phyloP scores from a whole-genome alignment of 2,113 vertebrate genomes.

The Podilymbus podiceps region DNA sequence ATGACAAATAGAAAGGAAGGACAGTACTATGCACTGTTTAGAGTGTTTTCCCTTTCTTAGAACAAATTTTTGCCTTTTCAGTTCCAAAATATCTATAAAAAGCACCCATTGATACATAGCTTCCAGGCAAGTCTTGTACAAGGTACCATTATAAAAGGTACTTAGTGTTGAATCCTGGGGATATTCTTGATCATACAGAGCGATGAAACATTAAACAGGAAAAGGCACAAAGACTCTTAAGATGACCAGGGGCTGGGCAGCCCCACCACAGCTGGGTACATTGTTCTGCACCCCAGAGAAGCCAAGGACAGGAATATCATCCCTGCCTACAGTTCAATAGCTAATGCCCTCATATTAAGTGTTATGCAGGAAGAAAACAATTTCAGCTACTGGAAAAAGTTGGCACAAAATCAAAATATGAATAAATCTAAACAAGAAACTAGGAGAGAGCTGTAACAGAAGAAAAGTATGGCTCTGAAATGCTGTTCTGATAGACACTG shows the following conservation, averaged over 20 bases:
- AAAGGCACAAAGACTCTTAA: neutral
- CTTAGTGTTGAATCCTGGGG: neutral
- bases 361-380: neutral
- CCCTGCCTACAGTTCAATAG: neutral
- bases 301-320: neutral
- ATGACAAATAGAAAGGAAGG: neutral
- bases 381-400: neutral
- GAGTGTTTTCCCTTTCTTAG: neutral
- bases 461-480: neutral
- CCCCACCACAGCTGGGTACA: neutral
- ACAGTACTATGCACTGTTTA: neutral
- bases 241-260: neutral
- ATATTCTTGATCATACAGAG: neutral
- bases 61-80: neutral
- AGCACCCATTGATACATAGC: neutral
- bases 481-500: too few relatives aligned
- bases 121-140: neutral
- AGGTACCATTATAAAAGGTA: neutral
- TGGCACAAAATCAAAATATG: neutral
- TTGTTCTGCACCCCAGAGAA: neutral
- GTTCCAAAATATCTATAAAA: neutral
- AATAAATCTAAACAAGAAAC: neutral
- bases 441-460: neutral
- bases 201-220: neutral
- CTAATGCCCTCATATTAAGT: neutral